Evolutionary conservation across 1,140 invertebrate genomes (phyloP).

Genomic region (Rhizoglyphus robini): DNA sequence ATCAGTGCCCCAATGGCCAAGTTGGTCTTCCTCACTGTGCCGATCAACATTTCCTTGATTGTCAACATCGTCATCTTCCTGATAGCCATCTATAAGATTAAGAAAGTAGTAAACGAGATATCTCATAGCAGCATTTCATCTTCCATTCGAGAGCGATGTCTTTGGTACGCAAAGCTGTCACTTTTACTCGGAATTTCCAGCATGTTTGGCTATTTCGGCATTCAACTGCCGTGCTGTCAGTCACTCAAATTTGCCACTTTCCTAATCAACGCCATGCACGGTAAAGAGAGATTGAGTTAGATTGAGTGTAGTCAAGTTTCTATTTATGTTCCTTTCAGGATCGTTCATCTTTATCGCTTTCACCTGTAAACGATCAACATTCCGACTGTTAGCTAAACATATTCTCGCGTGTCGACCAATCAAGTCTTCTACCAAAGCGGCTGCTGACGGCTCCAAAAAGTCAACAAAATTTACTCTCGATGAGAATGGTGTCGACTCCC

Average conservation of each 20-base stretch:
- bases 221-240: neutral
- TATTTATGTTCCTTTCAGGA: neutral
- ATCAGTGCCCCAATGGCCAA: neutral
- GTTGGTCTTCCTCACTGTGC: neutral
- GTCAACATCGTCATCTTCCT: neutral
- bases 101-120: neutral
- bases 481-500: no score
- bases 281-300: neutral
- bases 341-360: neutral
- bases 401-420: no score
- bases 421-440: no score
- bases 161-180: conserved; percentile 4
- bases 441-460: no score
- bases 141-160: neutral
- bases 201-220: neutral
- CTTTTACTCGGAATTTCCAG: neutral
- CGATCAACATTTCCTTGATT: neutral
- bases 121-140: neutral
- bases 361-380: neutral
- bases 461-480: no score
- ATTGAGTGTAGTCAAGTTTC: no score
- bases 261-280: neutral
- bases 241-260: conserved; percentile 2
- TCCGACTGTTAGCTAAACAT: neutral
- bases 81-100: conserved; percentile 6